Evolutionary conservation across 1,140 invertebrate genomes (phyloP).

Genomic region (Nylanderia fulva): DNA sequence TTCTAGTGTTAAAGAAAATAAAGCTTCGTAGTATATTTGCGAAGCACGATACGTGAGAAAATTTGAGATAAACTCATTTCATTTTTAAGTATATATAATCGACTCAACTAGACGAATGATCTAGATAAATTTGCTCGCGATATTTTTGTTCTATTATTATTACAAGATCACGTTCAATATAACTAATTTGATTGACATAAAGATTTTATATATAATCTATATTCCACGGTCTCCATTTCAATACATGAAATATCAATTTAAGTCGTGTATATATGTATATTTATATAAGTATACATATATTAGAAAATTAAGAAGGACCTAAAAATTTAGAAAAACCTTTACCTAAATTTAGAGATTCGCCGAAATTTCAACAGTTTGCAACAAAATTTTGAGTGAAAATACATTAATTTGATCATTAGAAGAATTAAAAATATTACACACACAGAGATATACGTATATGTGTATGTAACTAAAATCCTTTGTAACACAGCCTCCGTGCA

Average conservation of each 20-base stretch:
- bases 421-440: background rate
- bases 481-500: background rate
- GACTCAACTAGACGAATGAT: background rate
- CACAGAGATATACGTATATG: background rate
- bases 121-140: background rate
- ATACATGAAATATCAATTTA: too few relatives aligned
- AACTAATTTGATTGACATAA: background rate
- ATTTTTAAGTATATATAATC: background rate
- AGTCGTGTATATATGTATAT: too few relatives aligned
- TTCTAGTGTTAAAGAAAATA: background rate
- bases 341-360: background rate
- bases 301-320: too few relatives aligned
- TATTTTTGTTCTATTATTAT: background rate
- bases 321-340: too few relatives aligned
- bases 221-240: background rate
- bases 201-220: background rate
- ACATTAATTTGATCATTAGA: background rate
- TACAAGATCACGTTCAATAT: background rate
- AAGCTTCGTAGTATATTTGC: background rate
- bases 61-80: slow-evolving; percentile 7
- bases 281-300: background rate
- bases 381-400: background rate
- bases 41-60: background rate
- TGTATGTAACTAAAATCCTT: background rate
- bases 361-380: background rate